Base-by-base conservation (phyloP, 2,888 invertebrate species). In the Elmis aenea region DNA sequence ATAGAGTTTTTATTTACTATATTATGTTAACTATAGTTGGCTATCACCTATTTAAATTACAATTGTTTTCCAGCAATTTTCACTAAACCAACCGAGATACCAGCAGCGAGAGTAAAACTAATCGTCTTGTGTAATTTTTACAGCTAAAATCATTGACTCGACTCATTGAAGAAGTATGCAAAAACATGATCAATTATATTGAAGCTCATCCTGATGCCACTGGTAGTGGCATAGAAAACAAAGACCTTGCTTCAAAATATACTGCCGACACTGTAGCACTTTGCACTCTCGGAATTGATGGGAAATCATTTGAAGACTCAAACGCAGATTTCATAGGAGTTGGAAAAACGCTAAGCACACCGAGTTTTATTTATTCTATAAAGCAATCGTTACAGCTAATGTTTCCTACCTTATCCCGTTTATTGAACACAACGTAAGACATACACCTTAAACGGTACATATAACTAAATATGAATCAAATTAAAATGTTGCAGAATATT, bases 211-310 rank as follows among this genome's bases (percentile, higher is more conserved):
- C n/a, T n/a, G n/a, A n/a, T n/a, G n/a, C n/a, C n/a, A n/a, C n/a
- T n/a, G n/a, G n/a, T n/a, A n/a, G n/a, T n/a, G n/a, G n/a, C n/a
- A n/a, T n/a, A n/a, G n/a, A 38, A 56, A 50, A 1, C n/a, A 47
- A 39, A 26, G 30, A 41, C 5, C 8, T 49, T 16, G 53, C 53
- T 18, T 20, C 42, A 2, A 47, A 52, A 39, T 57, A 47, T 26
- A 59, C 60, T 2, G 38, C 64, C 0, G 71, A 73, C 38, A 65
- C 67, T 26, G 68, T 72, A 0, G 64, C 68, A 1, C 65, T 63
- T 35, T 69, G 67, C 25, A 70, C 69, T 9, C 58, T 70, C 35
- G 72, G 71, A 0, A 34, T 70, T 0, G 62, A 69, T 2, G 68
- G 68, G 0, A 57, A 62, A 14, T 66, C 65, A 33, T 69, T 72